Conservation (phyloP, 2,113 vertebrate species). For the Pristiophorus japonicus region DNA sequence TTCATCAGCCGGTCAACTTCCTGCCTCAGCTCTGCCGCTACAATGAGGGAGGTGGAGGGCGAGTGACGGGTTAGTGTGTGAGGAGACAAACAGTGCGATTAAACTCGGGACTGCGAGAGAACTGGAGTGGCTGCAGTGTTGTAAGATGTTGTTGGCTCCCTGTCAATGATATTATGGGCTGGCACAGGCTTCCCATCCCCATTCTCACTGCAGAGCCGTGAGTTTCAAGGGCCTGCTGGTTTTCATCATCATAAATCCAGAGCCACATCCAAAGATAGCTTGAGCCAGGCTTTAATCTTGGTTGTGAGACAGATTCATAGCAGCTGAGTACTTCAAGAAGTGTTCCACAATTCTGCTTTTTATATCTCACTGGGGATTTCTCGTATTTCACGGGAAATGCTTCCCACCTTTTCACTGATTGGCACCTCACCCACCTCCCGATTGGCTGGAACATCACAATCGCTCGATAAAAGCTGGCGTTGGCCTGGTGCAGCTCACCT, state of each 20-base stretch:
- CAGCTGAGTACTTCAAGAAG: neutral
- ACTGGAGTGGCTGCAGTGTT: neutral
- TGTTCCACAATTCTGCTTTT: neutral
- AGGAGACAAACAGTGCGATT: neutral
- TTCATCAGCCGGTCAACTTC: slow-evolving; percentile 8
- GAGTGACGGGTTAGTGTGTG: too few species aligned
- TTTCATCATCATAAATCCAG: slow-evolving; percentile 21
- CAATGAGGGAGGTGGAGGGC: too few species aligned
- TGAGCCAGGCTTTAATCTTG: neutral
- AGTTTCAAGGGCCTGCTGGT: neutral
- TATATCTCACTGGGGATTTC: neutral
- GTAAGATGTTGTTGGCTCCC: neutral
- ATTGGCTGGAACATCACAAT: neutral
- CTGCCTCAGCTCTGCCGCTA: neutral
- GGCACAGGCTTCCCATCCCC: neutral
- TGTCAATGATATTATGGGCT: neutral
- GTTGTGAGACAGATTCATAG: slow-evolving; percentile 5
- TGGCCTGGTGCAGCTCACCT: too few species aligned
- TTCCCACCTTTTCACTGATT: neutral
- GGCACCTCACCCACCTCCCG: neutral
- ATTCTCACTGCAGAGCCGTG: neutral
- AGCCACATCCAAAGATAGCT: slow-evolving; percentile 24
- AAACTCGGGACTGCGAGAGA: neutral
- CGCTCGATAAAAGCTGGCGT: neutral
- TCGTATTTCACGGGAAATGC: neutral